Evolutionary conservation across 2,797 vertebrate genomes (phyloP).

Genomic region (Pterois miles): DNA sequence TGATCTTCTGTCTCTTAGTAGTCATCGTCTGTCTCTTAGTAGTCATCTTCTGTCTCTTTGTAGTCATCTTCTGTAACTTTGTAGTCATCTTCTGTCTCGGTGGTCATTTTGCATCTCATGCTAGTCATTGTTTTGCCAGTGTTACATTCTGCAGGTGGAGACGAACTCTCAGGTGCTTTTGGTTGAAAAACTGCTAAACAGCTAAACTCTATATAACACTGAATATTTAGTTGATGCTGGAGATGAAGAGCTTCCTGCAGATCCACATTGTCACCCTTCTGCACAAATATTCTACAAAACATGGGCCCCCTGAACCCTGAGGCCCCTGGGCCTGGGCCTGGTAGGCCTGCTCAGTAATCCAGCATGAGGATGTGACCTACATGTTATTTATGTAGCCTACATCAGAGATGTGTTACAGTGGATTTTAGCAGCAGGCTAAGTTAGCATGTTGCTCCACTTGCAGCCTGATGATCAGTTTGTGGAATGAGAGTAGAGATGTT

Average conservation of each 20-base stretch:
- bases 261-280: not conserved
- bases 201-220: not conserved
- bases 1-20: not conserved
- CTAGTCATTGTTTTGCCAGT: too few species aligned
- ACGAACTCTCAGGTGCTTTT: not conserved
- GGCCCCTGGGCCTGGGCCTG: conserved; percentile 1
- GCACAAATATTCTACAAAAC: not conserved
- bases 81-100: too few species aligned
- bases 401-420: conserved; percentile 34
- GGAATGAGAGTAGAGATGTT: not conserved
- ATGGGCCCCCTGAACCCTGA: not conserved
- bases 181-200: not conserved
- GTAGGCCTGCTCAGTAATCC: conserved; percentile 19
- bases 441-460: conserved; percentile 50
- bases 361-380: conserved; percentile 54
- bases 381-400: conserved; percentile 56
- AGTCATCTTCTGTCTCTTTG: not conserved
- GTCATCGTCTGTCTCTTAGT: not conserved
- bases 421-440: conserved; percentile 19
- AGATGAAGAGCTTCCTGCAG: not conserved
- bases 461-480: conserved; percentile 13
- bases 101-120: not conserved
- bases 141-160: not conserved
- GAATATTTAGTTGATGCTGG: not conserved
- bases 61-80: too few species aligned